Conservation (phyloP, 1,140 invertebrate species). For the Drosophila equinoxialis region DNA sequence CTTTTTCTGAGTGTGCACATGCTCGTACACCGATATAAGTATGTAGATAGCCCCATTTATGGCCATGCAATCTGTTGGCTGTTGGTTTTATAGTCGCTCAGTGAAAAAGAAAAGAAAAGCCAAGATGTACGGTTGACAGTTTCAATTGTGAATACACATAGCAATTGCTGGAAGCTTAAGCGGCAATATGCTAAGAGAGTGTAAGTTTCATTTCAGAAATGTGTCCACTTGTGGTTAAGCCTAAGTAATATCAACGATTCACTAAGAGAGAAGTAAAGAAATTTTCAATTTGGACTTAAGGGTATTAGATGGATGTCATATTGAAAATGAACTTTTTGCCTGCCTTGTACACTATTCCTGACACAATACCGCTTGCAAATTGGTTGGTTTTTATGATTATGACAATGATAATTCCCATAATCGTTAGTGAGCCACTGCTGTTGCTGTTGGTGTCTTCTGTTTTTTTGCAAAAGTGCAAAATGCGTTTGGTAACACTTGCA, state of each 20-base stretch:
- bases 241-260: background rate
- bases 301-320: conserved; percentile 2
- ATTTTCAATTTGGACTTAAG: background rate
- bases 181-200: background rate
- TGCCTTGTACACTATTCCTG: background rate
- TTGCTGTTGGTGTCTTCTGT: conserved; percentile 34
- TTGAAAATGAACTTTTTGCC: background rate
- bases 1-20: background rate
- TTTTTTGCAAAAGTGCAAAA: conserved; percentile 69
- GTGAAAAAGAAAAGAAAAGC: conserved; percentile 46
- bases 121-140: conserved; percentile 15
- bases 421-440: conserved; percentile 27
- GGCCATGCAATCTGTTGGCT: conserved; percentile 52
- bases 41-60: conserved; percentile 47
- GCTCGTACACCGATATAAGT: conserved; percentile 9
- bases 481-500: conserved; percentile 73
- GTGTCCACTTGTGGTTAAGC: background rate
- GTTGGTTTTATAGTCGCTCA: conserved; percentile 60
- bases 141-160: conserved; percentile 3
- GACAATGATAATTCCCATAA: conserved; percentile 69
- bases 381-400: conserved; percentile 69
- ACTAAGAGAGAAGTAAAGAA: background rate
- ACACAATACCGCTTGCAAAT: background rate
- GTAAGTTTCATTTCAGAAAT: background rate
- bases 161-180: conserved; percentile 3